These are phyloP conservation scores for Delia radicum DNA, from an alignment of 1,140 invertebrate species.

Conservation along the genomic window DNA sequence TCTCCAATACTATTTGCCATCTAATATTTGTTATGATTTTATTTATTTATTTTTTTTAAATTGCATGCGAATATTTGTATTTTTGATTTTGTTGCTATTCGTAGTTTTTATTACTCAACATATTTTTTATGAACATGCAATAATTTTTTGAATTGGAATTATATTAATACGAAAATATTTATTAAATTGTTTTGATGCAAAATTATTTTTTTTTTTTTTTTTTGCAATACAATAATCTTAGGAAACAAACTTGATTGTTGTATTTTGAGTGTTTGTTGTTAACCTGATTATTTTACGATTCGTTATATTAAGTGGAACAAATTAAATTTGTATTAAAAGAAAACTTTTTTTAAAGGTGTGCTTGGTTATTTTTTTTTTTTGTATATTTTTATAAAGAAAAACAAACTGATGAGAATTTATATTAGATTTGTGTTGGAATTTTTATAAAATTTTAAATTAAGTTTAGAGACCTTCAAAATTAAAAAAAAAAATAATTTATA, in stretches of 20 bases:
- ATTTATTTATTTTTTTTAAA: not conserved
- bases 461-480: too few species aligned
- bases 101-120: not conserved
- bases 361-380: not conserved
- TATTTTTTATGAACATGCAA: not conserved
- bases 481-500: too few species aligned
- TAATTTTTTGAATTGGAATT: not conserved
- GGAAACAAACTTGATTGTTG: not conserved
- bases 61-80: not conserved
- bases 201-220: not conserved
- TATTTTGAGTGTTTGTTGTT: not conserved
- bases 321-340: not conserved
- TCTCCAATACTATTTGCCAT: not conserved
- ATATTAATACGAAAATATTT: not conserved
- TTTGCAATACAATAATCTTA: not conserved
- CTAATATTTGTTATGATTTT: not conserved
- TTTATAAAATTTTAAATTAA: too few species aligned
- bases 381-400: too few species aligned
- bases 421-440: too few species aligned
- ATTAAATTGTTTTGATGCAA: not conserved
- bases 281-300: not conserved
- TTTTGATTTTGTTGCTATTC: not conserved
- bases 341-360: not conserved
- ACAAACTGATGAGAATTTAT: too few species aligned
- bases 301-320: not conserved